Conservation (phyloP, 2,113 vertebrate genomes). For the Tympanuchus pallidicinctus region DNA sequence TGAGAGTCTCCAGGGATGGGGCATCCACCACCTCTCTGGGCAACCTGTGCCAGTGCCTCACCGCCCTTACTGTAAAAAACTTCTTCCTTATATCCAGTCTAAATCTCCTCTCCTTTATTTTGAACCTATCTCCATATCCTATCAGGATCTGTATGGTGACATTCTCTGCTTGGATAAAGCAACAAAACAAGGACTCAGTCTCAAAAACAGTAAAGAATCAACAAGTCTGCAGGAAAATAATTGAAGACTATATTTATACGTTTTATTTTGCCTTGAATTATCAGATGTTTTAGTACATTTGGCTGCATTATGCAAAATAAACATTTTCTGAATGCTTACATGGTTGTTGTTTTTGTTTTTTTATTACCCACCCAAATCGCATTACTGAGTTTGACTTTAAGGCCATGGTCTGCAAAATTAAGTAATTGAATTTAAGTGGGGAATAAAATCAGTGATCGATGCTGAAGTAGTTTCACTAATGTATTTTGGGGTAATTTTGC, state of each 20-base stretch:
- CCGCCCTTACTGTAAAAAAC: no score
- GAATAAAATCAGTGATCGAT: fast-evolving
- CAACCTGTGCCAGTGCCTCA: no score
- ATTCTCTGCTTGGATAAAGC: neutral
- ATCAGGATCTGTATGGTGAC: neutral
- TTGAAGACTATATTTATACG: neutral
- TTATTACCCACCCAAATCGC: neutral
- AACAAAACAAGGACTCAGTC: neutral
- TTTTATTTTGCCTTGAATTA: neutral
- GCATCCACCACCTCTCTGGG: no score
- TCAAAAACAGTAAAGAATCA: neutral
- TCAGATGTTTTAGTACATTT: neutral
- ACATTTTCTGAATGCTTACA: neutral
- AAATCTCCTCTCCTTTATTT: no score
- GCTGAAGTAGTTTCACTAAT: fast-evolving
- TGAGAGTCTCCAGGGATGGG: no score
- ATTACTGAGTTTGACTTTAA: neutral
- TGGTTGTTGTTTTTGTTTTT: neutral
- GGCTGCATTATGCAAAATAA: fast-evolving
- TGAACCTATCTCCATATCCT: no score
- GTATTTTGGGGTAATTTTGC: neutral
- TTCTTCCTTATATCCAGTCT: no score
- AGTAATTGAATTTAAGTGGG: neutral
- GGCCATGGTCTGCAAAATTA: neutral
- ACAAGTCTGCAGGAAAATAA: neutral